Evolutionary conservation across 2,113 vertebrate species (phyloP), one percentile per base, ranked within the genome.

Genomic region (Emydura subglobosa): DNA sequence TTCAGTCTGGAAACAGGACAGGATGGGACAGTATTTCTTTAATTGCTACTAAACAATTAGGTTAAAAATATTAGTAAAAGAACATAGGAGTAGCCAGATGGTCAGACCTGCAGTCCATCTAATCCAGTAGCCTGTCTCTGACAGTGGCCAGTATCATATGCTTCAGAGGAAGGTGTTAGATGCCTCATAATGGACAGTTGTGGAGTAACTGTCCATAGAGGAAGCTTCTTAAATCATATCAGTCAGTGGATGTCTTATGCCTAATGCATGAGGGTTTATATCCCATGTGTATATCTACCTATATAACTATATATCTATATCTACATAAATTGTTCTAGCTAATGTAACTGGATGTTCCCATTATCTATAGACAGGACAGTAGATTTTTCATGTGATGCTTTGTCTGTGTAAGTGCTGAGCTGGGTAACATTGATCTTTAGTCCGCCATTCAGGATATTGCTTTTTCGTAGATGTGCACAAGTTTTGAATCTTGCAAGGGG

Each of bases 341-440:
- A 59, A 91, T 94, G 87, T 96, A 95, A 97, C 91, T 93, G 96
- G 92, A 96, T 96, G 96, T 95, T 92, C 89, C 95, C 94, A 96
- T 95, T 95, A 96, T 89, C 68, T 92, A 72, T 55, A 85, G 94
- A 87, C 96, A 96, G 90, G 91, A 96, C 93, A 97, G 87, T 96
- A 89, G 97, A 96, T 96, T 97, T 97, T 94, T 97, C 97, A 97
- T 97, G 93, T 87, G 76, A 94, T 95, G 87, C 87, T 92, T 95
- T 96, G 95, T 97, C 95, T 93, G 93, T 93, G 95, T 97, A 97
- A 97, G 93, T 96, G 96, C 92, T 91, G 87, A 97, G 96, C 95
- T 94, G 95, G 93, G 96, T 95, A 96, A 94, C 94, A 96, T 93
- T 96, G 97, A 95, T 96, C 95, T 96, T 61, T 85, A 88, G 83